phyloP scores from a whole-genome alignment of 2,888 invertebrate genomes.

The Phragmatobia fuliginosa region DNA sequence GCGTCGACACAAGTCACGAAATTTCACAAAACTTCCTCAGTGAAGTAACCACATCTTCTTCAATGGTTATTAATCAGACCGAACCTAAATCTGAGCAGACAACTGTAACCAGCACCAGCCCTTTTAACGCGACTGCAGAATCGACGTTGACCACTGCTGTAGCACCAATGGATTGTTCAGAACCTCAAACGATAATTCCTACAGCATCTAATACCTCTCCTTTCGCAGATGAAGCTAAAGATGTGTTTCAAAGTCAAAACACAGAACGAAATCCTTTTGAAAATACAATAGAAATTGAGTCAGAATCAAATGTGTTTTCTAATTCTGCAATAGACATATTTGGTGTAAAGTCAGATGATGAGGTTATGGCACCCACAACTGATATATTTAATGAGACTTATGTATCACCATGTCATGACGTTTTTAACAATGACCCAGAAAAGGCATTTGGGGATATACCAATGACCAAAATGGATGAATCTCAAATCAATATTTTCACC shows the following conservation, averaged over 20 bases:
- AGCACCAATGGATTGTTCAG: slow-evolving; percentile 76
- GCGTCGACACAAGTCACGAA: slow-evolving; percentile 50
- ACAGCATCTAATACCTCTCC: slow-evolving; percentile 66
- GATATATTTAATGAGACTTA: slow-evolving; percentile 48
- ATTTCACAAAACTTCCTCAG: slow-evolving; percentile 51
- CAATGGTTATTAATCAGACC: slow-evolving; percentile 22
- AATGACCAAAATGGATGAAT: slow-evolving; percentile 27
- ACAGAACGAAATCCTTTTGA: slow-evolving; percentile 78
- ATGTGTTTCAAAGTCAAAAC: slow-evolving; percentile 52
- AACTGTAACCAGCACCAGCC: slow-evolving; percentile 2
- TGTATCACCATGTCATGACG: slow-evolving; percentile 45
- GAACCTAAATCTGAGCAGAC: slow-evolving; percentile 16
- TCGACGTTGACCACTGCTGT: slow-evolving; percentile 43
- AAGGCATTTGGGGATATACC: slow-evolving; percentile 41
- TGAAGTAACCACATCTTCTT: slow-evolving; percentile 57
- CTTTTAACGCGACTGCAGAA: slow-evolving; percentile 22
- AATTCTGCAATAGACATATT: slow-evolving; percentile 59
- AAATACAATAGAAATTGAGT: slow-evolving; percentile 43
- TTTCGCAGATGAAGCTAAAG: slow-evolving; percentile 62
- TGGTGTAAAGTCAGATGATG: slow-evolving; percentile 56
- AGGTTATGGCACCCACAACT: slow-evolving; percentile 45
- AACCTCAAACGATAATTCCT: slow-evolving; percentile 56
- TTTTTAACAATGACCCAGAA: slow-evolving; percentile 45
- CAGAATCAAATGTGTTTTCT: slow-evolving; percentile 44
- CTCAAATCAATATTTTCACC: slow-evolving; percentile 55